These are phyloP conservation scores for Drosophila nigrodunni DNA, from an alignment of 1,140 invertebrate genomes.

Conservation along the genomic window DNA sequence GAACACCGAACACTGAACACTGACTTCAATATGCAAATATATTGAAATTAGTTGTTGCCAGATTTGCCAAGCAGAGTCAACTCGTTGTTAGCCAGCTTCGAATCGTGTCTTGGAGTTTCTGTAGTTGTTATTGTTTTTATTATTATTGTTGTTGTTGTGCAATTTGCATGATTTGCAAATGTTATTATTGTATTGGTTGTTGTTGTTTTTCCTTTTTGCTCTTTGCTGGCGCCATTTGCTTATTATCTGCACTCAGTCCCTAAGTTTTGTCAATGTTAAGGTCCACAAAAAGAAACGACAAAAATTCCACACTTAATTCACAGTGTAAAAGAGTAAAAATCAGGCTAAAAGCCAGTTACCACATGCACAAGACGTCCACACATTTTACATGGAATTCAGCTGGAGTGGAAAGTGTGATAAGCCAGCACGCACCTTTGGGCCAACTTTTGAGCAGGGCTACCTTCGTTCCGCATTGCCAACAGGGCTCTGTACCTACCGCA, in stretches of 20 bases:
- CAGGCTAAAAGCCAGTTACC: conserved; percentile 25
- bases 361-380: conserved; percentile 21
- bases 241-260: conserved; percentile 39
- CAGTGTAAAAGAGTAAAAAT: conserved; percentile 38
- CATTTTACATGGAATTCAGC: conserved; percentile 65
- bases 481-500: conserved; percentile 58
- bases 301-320: conserved; percentile 73
- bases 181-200: conserved; percentile 18
- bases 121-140: conserved; percentile 28
- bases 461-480: conserved; percentile 22
- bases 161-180: conserved; percentile 78
- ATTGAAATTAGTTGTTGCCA: conserved; percentile 75
- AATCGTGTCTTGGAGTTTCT: conserved; percentile 67
- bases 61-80: conserved; percentile 35
- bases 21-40: conserved; percentile 80
- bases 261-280: conserved; percentile 54
- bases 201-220: conserved; percentile 24
- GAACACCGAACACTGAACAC: too few species aligned
- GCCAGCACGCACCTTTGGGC: conserved; percentile 37
- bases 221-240: conserved; percentile 71
- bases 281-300: conserved; percentile 1
- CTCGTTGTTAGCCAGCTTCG: conserved; percentile 37
- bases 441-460: conserved; percentile 7
- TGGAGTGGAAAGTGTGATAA: conserved; percentile 65
- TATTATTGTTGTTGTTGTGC: conserved; percentile 47